Percentiles rank a stretch among this genome's conserved stretches.
Evolutionary conservation across 2,888 invertebrate genomes (phyloP).

Genomic region (Helleia helle): DNA sequence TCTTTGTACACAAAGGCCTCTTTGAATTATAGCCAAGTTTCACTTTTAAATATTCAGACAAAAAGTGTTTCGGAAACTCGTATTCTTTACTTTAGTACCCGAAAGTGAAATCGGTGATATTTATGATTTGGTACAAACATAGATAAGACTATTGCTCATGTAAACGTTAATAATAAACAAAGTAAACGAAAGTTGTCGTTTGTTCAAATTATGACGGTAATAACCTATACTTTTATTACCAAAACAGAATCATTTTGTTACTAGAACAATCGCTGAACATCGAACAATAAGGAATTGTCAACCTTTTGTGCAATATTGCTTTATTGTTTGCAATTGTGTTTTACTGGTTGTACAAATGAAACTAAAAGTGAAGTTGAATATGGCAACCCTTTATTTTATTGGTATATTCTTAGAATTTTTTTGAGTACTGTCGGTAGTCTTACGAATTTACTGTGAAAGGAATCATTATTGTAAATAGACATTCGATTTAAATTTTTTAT

Average conservation of each 20-base stretch:
- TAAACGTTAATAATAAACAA: constrained; percentile 71
- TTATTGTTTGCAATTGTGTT: not conserved
- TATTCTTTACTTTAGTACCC: no score
- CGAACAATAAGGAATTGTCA: not conserved
- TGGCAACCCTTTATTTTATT: constrained; percentile 3
- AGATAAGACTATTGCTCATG: constrained; percentile 51
- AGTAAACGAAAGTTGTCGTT: constrained; percentile 66
- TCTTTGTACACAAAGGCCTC: constrained; percentile 20
- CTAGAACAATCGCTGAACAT: constrained; percentile 31
- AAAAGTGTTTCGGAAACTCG: not conserved
- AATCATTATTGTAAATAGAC: no score
- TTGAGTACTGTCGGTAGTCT: no score
- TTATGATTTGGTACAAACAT: constrained; percentile 33
- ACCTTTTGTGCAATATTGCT: constrained; percentile 1
- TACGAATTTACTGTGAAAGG: no score
- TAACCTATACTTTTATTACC: constrained; percentile 67
- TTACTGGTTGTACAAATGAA: constrained; percentile 5
- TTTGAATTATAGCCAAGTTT: constrained; percentile 24
- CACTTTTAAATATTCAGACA: constrained; percentile 26
- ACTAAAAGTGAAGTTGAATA: constrained; percentile 6
- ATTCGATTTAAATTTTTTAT: no score
- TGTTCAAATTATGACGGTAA: constrained; percentile 63
- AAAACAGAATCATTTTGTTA: constrained; percentile 53
- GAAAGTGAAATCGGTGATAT: constrained; percentile 47
- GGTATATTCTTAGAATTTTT: no score